phyloP scores from a whole-genome alignment of 2,888 invertebrate species.

The Galeruca laticollis region DNA sequence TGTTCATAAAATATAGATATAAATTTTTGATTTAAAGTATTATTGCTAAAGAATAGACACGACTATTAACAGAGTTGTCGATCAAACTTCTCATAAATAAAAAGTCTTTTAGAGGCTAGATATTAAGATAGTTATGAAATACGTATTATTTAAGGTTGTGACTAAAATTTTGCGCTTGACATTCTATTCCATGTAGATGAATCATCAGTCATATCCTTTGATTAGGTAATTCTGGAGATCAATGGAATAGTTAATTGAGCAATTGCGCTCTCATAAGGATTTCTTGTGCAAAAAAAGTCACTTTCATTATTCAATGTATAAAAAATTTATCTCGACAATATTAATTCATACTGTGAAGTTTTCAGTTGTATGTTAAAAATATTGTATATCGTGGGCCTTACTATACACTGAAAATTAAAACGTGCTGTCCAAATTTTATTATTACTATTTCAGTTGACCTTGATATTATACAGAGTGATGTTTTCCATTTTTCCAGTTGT shows the following conservation, averaged over 20 bases:
- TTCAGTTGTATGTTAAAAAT: conserved; percentile 67
- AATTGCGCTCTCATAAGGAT: neutral
- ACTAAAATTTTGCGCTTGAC: neutral
- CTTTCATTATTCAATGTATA: conserved; percentile 52
- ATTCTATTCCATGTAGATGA: neutral
- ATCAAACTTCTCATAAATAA: conserved; percentile 36
- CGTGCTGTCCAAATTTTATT: conserved; percentile 68
- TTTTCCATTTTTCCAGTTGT: conserved; percentile 8
- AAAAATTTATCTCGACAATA: conserved; percentile 67
- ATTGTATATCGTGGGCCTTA: conserved; percentile 70
- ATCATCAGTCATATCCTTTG: neutral
- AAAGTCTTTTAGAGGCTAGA: conserved; percentile 59
- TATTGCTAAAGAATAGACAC: no score
- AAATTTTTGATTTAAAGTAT: no score
- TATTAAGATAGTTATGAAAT: conserved; percentile 58
- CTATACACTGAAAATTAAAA: conserved; percentile 68
- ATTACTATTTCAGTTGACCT: conserved; percentile 49
- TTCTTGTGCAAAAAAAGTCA: neutral
- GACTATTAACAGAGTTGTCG: conserved; percentile 39
- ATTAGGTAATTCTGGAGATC: neutral
- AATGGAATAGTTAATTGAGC: neutral
- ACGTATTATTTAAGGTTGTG: conserved; percentile 55
- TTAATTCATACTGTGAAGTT: conserved; percentile 67
- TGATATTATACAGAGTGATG: conserved; percentile 52
- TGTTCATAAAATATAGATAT: no score